Evolutionary conservation across 2,888 invertebrate genomes (phyloP).

Genomic region (Diogma glabrata): DNA sequence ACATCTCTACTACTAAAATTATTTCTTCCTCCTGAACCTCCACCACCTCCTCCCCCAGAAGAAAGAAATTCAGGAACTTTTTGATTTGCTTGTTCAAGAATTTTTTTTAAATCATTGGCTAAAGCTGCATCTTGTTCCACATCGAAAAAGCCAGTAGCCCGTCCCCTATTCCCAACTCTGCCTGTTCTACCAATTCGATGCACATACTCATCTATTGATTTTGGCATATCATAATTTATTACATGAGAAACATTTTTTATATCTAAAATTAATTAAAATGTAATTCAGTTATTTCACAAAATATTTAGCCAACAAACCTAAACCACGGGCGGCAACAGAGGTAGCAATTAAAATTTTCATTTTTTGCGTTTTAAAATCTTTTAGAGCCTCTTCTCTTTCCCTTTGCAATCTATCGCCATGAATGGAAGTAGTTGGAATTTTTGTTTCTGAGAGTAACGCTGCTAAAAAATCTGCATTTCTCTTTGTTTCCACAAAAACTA

Average conservation of each 20-base stretch:
- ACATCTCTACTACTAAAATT: slow-evolving; percentile 64
- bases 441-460: slow-evolving; percentile 64
- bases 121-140: slow-evolving; percentile 46
- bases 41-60: slow-evolving; percentile 39
- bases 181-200: slow-evolving; percentile 94
- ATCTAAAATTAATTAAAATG: slow-evolving; percentile 49
- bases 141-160: slow-evolving; percentile 78
- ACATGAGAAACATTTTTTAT: slow-evolving; percentile 81
- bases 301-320: slow-evolving; percentile 43
- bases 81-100: slow-evolving; percentile 68
- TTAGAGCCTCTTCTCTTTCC: slow-evolving; percentile 90
- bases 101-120: slow-evolving; percentile 53
- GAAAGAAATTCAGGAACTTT: slow-evolving; percentile 65
- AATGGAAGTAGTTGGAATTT: slow-evolving; percentile 86
- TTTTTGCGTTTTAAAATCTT: slow-evolving; percentile 69
- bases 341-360: slow-evolving; percentile 85
- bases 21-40: slow-evolving; percentile 35
- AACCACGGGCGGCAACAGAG: slow-evolving; percentile 85
- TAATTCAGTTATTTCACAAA: too few relatives aligned
- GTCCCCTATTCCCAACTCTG: slow-evolving; percentile 81
- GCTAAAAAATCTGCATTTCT: slow-evolving; percentile 85
- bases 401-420: slow-evolving; percentile 95
- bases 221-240: slow-evolving; percentile 85
- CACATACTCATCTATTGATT: slow-evolving; percentile 84
- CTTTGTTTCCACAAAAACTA: slow-evolving; percentile 88